Percentiles rank a stretch among this genome's conserved stretches.
These are phyloP conservation scores for Pollimyrus isidori DNA, from an alignment of 2,113 vertebrate genomes.

Conservation along the genomic window DNA sequence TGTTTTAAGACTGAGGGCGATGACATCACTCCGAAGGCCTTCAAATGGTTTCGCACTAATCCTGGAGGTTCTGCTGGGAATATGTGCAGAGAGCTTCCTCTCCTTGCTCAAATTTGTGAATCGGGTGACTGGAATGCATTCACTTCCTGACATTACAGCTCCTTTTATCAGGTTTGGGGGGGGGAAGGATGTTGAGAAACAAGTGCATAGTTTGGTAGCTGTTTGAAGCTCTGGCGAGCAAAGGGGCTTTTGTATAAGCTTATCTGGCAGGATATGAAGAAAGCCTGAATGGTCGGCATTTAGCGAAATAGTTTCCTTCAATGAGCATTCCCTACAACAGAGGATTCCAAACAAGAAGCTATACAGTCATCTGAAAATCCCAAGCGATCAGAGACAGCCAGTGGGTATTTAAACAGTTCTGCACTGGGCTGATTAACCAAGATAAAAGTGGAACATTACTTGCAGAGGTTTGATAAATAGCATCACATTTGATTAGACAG, in stretches of 20 bases:
- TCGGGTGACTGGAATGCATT: slow-evolving; percentile 53
- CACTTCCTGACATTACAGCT: slow-evolving; percentile 65
- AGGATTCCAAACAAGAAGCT: slow-evolving; percentile 48
- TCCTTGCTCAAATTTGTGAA: slow-evolving; percentile 53
- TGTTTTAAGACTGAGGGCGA: not conserved
- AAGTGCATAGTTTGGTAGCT: slow-evolving; percentile 47
- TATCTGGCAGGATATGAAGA: slow-evolving; percentile 71
- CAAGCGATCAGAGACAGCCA: slow-evolving; percentile 35
- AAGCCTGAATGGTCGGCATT: slow-evolving; percentile 59
- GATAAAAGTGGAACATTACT: slow-evolving; percentile 59
- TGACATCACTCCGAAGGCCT: slow-evolving; percentile 1
- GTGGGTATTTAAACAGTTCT: slow-evolving; percentile 58
- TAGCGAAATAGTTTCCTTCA: slow-evolving; percentile 68
- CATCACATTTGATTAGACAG: slow-evolving; percentile 53
- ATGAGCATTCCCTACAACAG: slow-evolving; percentile 51
- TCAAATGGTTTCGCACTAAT: not conserved
- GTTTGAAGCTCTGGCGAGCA: slow-evolving; percentile 43
- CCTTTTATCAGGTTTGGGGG: slow-evolving; percentile 56
- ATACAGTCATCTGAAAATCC: slow-evolving; percentile 38
- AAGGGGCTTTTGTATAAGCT: slow-evolving; percentile 58
- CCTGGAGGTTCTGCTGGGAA: slow-evolving; percentile 17
- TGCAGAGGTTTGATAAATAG: slow-evolving; percentile 60
- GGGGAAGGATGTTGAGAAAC: slow-evolving; percentile 47
- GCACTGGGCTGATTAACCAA: slow-evolving; percentile 55
- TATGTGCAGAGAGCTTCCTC: not conserved